Evolutionary conservation across 37 sponge, comb jelly and placozoan species (phyloP).

Genomic region (Corticium candelabrum): DNA sequence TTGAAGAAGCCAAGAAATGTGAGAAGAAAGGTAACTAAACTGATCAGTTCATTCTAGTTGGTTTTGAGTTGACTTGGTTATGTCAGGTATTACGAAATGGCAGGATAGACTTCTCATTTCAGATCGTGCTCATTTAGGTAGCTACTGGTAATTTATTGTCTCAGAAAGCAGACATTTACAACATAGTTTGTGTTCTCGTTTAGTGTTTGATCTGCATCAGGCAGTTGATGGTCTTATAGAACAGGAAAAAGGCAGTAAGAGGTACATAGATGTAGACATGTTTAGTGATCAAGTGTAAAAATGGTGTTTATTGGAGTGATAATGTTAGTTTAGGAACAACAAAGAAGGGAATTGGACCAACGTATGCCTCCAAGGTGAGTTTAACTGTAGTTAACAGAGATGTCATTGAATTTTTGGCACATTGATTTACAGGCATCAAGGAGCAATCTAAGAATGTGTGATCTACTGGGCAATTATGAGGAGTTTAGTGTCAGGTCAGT

Average conservation of each 20-base stretch:
- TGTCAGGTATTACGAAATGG: too few species aligned
- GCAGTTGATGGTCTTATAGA: slow-evolving; percentile 71
- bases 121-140: slow-evolving; percentile 79
- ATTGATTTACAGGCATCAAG: slow-evolving; percentile 48
- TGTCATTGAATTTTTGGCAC: too few species aligned
- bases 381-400: too few species aligned
- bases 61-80: too few species aligned
- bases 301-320: too few species aligned
- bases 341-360: slow-evolving; percentile 95
- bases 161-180: too few species aligned
- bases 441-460: slow-evolving; percentile 66
- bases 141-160: not conserved
- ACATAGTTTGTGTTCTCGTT: too few species aligned
- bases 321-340: slow-evolving; percentile 80
- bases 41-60: too few species aligned
- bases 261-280: not conserved
- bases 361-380: slow-evolving; percentile 73
- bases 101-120: slow-evolving; percentile 71
- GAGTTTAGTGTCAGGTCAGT: slow-evolving; percentile 41
- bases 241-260: slow-evolving; percentile 60
- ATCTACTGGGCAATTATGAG: slow-evolving; percentile 48
- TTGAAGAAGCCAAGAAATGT: slow-evolving; percentile 83
- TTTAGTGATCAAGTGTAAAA: too few species aligned
- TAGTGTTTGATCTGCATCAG: slow-evolving; percentile 88
- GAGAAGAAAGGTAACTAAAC: slow-evolving; percentile 79